These are phyloP conservation scores for Dolichomitus sp. DNA, from an alignment of 2,888 invertebrate species.

Conservation along the genomic window DNA sequence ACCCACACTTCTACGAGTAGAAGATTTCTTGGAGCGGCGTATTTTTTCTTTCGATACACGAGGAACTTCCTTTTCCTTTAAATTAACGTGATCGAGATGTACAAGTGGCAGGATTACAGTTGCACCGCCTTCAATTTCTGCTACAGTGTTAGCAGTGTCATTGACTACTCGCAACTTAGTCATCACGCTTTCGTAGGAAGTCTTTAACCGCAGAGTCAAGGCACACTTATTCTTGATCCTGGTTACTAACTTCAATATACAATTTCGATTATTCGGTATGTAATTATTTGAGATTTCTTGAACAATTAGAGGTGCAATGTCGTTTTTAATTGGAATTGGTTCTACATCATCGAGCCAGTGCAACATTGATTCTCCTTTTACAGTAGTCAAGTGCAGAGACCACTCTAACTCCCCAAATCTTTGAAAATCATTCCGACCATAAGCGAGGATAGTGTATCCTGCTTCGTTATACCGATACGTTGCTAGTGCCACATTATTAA, in stretches of 20 bases:
- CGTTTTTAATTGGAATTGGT: slow-evolving; percentile 16
- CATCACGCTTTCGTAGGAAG: slow-evolving; percentile 69
- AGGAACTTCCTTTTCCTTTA: not conserved
- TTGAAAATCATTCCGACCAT: slow-evolving; percentile 71
- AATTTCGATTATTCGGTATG: slow-evolving; percentile 71
- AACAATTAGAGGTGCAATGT: slow-evolving; percentile 54
- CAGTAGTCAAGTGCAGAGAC: slow-evolving; percentile 72
- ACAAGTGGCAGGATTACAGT: slow-evolving; percentile 72
- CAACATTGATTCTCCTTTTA: slow-evolving; percentile 73
- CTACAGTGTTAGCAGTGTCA: slow-evolving; percentile 45
- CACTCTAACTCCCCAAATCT: slow-evolving; percentile 71
- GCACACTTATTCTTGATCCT: slow-evolving; percentile 36
- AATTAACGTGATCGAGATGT: slow-evolving; percentile 14
- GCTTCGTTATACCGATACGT: slow-evolving; percentile 59
- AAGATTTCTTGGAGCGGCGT: slow-evolving; percentile 31
- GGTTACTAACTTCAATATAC: slow-evolving; percentile 69
- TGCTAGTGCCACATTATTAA: slow-evolving; percentile 69
- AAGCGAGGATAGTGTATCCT: slow-evolving; percentile 77
- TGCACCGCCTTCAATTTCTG: slow-evolving; percentile 63
- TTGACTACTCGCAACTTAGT: slow-evolving; percentile 65
- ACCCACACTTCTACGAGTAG: slow-evolving; percentile 9
- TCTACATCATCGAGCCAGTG: slow-evolving; percentile 34
- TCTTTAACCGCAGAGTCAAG: slow-evolving; percentile 70
- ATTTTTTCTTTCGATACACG: not conserved
- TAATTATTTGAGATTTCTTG: slow-evolving; percentile 72